Conservation (phyloP, 2,888 invertebrate genomes). For the Apamea sordens region DNA sequence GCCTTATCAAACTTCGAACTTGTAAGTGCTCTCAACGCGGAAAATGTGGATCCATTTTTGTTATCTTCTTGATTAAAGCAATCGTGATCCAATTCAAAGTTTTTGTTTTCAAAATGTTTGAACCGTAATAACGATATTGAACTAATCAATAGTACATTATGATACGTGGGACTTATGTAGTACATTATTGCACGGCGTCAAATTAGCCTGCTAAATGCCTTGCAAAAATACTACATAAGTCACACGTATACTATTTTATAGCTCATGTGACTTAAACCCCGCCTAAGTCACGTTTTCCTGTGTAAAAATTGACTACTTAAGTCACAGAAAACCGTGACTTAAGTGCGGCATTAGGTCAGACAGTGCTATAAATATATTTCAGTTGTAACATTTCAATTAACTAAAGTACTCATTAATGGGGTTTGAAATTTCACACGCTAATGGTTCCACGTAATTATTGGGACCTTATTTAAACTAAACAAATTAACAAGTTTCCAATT, state of each 20-base stretch:
- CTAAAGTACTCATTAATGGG: background rate
- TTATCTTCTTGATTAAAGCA: constrained; percentile 26
- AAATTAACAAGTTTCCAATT: constrained; percentile 43
- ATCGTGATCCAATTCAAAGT: constrained; percentile 22
- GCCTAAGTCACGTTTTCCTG: background rate
- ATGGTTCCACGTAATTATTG: constrained; percentile 38
- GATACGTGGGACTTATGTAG: background rate
- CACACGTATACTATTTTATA: background rate
- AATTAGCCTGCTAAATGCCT: background rate
- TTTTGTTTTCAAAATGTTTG: background rate
- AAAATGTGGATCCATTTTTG: constrained; percentile 37
- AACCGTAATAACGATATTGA: constrained; percentile 10
- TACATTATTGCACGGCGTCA: background rate
- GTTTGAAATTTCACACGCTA: constrained; percentile 11
- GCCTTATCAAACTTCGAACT: constrained; percentile 38
- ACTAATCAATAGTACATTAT: background rate
- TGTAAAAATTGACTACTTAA: too few species aligned
- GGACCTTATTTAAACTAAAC: constrained; percentile 29
- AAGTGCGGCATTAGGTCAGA: too few species aligned
- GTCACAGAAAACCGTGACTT: too few species aligned
- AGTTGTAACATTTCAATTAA: constrained; percentile 8
- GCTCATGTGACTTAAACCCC: background rate
- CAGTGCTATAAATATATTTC: background rate
- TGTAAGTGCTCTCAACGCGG: constrained; percentile 29
- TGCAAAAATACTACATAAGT: background rate